phyloP scores from a whole-genome alignment of 2,888 invertebrate species.

The Melinaea marsaeus region DNA sequence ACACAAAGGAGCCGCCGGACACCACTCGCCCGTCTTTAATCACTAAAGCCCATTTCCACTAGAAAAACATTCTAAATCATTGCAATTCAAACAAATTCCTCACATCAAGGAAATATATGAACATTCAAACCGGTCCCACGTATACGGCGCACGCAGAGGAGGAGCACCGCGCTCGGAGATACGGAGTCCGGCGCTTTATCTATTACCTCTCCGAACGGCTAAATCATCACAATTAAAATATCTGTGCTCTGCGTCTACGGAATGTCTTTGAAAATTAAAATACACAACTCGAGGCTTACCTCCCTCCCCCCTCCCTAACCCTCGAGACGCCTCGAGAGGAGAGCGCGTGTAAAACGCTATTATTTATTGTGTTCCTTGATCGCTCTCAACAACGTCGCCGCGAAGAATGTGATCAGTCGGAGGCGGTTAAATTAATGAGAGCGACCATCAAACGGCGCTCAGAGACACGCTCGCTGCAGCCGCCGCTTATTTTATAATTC shows the following conservation, averaged over 20 bases:
- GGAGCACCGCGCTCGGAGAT: conserved; percentile 23
- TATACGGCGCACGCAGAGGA: conserved; percentile 4
- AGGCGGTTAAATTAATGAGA: conserved; percentile 22
- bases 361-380: conserved; percentile 47
- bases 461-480: background rate
- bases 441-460: conserved; percentile 8
- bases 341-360: conserved; percentile 18
- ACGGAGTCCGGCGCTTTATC: conserved; percentile 49
- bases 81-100: too few species aligned
- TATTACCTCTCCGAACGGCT: conserved; percentile 38
- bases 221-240: conserved; percentile 69
- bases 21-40: background rate
- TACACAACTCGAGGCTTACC: conserved; percentile 29
- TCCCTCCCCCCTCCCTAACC: conserved; percentile 6
- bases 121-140: too few species aligned
- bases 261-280: conserved; percentile 62
- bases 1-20: conserved; percentile 22
- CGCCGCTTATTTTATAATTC: conserved; percentile 3
- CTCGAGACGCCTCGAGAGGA: background rate
- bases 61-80: too few species aligned
- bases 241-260: conserved; percentile 44
- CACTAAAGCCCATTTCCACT: too few species aligned
- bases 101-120: background rate
- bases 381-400: conserved; percentile 24
- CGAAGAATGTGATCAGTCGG: conserved; percentile 34